Evolutionary conservation across 1,140 invertebrate genomes (phyloP).

Genomic region (Macrocentrus cingulum): DNA sequence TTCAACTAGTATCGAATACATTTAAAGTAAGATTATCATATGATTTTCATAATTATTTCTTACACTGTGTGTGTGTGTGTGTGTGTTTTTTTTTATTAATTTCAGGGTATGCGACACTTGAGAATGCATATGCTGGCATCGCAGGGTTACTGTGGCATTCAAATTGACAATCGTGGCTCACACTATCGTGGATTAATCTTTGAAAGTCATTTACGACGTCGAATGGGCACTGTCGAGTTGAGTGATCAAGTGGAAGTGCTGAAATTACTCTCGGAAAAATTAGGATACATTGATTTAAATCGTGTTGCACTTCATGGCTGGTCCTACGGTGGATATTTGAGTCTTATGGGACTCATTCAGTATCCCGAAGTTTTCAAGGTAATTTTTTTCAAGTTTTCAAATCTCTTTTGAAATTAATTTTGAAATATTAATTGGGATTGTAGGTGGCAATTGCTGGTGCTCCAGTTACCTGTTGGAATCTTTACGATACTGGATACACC

Average conservation of each 20-base stretch:
- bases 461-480: constrained; percentile 94
- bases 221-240: constrained; percentile 94
- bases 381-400: constrained; percentile 24
- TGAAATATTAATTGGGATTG: constrained; percentile 30
- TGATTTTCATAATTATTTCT: too few species aligned
- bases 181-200: constrained; percentile 89
- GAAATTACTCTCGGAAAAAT: constrained; percentile 79
- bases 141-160: constrained; percentile 95
- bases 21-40: constrained; percentile 73
- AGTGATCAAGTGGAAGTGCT: constrained; percentile 96
- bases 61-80: too few species aligned
- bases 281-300: constrained; percentile 87
- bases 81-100: constrained; percentile 12
- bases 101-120: constrained; percentile 82
- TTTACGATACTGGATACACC: constrained; percentile 94
- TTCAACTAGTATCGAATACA: constrained; percentile 94
- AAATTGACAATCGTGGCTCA: constrained; percentile 93
- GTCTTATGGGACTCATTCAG: constrained; percentile 81
- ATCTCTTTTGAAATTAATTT: constrained; percentile 3
- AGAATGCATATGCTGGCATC: constrained; percentile 93
- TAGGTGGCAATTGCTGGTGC: constrained; percentile 90
- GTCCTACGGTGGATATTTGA: constrained; percentile 95
- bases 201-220: constrained; percentile 84
- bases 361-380: constrained; percentile 83
- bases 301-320: constrained; percentile 96